Evolutionary conservation across 2,888 invertebrate genomes (phyloP).

Genomic region (Mactromeris polynyma): DNA sequence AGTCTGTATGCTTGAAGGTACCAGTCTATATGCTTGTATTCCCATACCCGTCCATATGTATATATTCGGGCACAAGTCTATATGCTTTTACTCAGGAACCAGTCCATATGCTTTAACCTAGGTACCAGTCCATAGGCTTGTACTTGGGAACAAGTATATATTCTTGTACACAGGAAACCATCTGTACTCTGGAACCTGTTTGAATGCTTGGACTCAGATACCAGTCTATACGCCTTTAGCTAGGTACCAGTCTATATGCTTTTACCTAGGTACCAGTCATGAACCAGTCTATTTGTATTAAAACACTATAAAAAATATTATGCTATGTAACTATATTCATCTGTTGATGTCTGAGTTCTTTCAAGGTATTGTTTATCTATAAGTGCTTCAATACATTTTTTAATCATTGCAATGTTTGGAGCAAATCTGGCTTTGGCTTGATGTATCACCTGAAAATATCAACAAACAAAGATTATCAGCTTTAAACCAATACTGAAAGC

Average conservation of each 20-base stretch:
- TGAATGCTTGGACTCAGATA: background rate
- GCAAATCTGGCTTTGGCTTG: conserved; percentile 97
- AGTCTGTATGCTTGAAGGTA: too few relatives aligned
- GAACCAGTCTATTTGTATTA: background rate
- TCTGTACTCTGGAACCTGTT: background rate
- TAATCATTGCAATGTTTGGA: conserved; percentile 98
- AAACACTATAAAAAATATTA: conserved; percentile 86
- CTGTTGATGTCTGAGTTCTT: conserved; percentile 95
- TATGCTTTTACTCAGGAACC: too few relatives aligned
- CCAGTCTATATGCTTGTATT: too few relatives aligned
- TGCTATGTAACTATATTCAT: conserved; percentile 98
- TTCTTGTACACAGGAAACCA: background rate
- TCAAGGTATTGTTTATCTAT: conserved; percentile 99
- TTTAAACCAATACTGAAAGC: too few relatives aligned
- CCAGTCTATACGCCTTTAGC: background rate
- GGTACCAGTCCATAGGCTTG: background rate
- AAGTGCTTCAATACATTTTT: conserved; percentile 98
- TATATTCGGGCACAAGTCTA: too few relatives aligned
- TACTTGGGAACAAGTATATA: background rate
- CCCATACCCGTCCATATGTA: too few relatives aligned
- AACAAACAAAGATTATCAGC: too few relatives aligned
- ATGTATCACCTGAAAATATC: conserved; percentile 91
- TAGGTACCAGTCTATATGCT: too few relatives aligned
- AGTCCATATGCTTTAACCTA: background rate
- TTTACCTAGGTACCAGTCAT: too few relatives aligned